Evolutionary conservation across 2,888 invertebrate genomes (phyloP).

Genomic region (Ligdia adustata): DNA sequence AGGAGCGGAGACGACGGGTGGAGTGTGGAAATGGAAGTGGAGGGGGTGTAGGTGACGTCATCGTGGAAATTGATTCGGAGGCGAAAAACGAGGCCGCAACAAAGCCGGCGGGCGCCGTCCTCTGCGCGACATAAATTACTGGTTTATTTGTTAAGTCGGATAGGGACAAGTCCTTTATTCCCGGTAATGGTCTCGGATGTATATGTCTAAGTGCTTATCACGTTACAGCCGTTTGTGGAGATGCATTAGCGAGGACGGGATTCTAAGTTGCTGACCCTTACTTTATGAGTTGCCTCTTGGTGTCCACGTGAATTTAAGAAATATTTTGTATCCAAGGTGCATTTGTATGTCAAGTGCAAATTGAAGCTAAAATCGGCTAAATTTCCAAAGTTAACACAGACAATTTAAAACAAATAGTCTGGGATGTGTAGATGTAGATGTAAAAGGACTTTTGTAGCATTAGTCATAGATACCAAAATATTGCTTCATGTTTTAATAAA

Average conservation of each 20-base stretch:
- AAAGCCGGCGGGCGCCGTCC: slow-evolving; percentile 67
- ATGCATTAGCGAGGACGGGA: slow-evolving; percentile 36
- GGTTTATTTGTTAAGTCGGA: slow-evolving; percentile 64
- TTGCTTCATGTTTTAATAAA: too few relatives aligned
- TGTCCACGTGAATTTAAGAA: background rate
- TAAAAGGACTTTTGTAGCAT: slow-evolving; percentile 8
- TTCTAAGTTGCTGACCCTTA: slow-evolving; percentile 27
- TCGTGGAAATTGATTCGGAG: slow-evolving; percentile 77
- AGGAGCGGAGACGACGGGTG: slow-evolving; percentile 49
- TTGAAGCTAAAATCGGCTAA: slow-evolving; percentile 5
- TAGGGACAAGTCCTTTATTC: slow-evolving; percentile 55
- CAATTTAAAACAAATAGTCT: slow-evolving; percentile 16
- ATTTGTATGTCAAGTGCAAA: slow-evolving; percentile 16
- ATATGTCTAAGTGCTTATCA: slow-evolving; percentile 50
- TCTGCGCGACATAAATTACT: slow-evolving; percentile 70
- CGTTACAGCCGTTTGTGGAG: slow-evolving; percentile 44
- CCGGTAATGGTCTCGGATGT: slow-evolving; percentile 49
- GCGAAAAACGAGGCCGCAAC: slow-evolving; percentile 76
- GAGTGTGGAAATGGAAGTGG: slow-evolving; percentile 45
- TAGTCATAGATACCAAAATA: too few relatives aligned
- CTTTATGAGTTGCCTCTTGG: too few relatives aligned
- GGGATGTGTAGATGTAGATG: slow-evolving; percentile 8
- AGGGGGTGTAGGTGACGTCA: slow-evolving; percentile 67
- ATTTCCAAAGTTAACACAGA: slow-evolving; percentile 11
- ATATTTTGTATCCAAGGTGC: background rate